Conservation (phyloP, 2,113 vertebrate species). For the Sialia sialis region DNA sequence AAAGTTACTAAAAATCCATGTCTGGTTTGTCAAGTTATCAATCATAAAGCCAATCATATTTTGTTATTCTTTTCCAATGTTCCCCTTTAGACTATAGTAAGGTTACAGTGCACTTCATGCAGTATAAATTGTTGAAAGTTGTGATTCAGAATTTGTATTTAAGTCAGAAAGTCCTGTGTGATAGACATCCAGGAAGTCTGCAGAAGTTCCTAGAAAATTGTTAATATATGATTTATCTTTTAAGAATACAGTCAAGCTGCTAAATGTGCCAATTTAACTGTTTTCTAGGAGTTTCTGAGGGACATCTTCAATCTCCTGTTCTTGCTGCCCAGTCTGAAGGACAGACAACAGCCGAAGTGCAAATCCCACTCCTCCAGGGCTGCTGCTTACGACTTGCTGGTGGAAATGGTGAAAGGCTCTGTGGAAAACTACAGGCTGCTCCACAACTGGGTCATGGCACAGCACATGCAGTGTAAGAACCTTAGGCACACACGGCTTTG, state of each 20-base stretch:
- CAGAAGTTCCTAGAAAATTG: not conserved
- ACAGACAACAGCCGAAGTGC: conserved; percentile 94
- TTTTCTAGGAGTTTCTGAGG: conserved; percentile 89
- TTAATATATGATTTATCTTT: not conserved
- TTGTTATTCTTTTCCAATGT: not conserved
- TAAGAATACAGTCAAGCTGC: not conserved
- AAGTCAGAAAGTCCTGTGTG: not conserved
- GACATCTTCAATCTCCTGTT: conserved; percentile 97
- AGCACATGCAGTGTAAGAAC: conserved; percentile 97
- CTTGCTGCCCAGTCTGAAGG: conserved; percentile 93
- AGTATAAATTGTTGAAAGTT: not conserved
- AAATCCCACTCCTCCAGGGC: conserved; percentile 95
- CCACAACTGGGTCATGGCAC: conserved; percentile 99
- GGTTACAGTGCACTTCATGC: not conserved
- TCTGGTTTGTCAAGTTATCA: not conserved
- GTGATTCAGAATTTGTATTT: not conserved
- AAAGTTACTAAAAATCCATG: not conserved
- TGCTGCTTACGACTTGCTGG: conserved; percentile 94
- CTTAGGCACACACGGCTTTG: not conserved
- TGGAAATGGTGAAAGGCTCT: conserved; percentile 96
- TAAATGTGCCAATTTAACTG: not conserved
- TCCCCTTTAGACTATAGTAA: not conserved
- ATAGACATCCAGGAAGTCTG: not conserved
- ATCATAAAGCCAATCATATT: not conserved
- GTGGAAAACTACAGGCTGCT: conserved; percentile 97